Percentiles rank a stretch among this genome's conserved stretches.
These are phyloP conservation scores for Tautogolabrus adspersus DNA, from an alignment of 2,113 vertebrate species.

Conservation along the genomic window DNA sequence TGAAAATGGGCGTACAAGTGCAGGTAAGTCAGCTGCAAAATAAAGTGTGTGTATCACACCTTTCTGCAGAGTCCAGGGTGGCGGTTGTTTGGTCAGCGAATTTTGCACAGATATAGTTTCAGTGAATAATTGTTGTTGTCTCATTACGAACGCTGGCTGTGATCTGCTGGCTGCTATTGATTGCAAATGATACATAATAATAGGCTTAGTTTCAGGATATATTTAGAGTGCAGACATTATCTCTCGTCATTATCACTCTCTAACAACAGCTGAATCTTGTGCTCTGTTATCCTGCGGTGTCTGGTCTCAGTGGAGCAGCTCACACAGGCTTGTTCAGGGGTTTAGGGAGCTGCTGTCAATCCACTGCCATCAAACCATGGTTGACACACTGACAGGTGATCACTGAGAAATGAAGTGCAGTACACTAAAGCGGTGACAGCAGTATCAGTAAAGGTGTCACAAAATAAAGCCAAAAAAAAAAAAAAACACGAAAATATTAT, in stretches of 20 bases:
- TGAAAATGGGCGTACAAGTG: too few species aligned
- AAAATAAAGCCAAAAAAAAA: neutral
- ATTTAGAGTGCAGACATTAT: constrained; percentile 5
- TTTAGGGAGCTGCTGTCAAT: constrained; percentile 49
- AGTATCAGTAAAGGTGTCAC: neutral
- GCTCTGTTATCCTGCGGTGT: neutral
- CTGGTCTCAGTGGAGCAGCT: constrained; percentile 20
- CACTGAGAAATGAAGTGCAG: constrained; percentile 7
- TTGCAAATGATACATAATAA: constrained; percentile 12
- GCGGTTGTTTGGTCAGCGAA: neutral
- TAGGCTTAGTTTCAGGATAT: neutral
- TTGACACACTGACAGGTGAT: constrained; percentile 34
- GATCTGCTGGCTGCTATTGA: neutral
- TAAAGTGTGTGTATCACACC: too few species aligned
- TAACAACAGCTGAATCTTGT: neutral
- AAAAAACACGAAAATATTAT: neutral
- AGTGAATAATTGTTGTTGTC: neutral
- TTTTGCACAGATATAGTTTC: too few species aligned
- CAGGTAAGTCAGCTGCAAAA: too few species aligned
- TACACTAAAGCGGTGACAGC: constrained; percentile 9
- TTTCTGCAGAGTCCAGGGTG: neutral
- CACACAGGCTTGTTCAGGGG: constrained; percentile 11
- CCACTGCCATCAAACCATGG: constrained; percentile 22
- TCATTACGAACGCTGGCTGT: neutral
- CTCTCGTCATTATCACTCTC: constrained; percentile 10